Percentiles rank a stretch among this genome's conserved stretches.
Evolutionary conservation across 2,797 vertebrate species (phyloP).

Genomic region (Channa striata): DNA sequence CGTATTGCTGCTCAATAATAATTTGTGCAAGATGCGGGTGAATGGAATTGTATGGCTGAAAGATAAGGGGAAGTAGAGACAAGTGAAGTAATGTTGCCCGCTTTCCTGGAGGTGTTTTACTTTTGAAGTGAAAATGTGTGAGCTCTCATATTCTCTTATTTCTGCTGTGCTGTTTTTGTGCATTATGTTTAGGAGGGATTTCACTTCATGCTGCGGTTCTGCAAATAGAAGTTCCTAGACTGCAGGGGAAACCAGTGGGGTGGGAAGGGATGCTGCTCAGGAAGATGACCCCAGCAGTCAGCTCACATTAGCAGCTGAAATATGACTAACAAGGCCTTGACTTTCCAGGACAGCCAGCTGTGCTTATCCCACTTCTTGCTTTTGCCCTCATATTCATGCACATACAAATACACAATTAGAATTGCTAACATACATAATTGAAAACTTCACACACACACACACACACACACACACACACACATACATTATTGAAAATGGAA

Average conservation of each 20-base stretch:
- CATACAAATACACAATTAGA: slow-evolving; percentile 59
- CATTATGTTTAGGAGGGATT: slow-evolving; percentile 60
- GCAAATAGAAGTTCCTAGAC: slow-evolving; percentile 77
- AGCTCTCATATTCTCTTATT: slow-evolving; percentile 42
- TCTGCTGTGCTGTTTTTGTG: slow-evolving; percentile 50
- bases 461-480: background rate
- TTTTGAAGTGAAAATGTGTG: slow-evolving; percentile 41
- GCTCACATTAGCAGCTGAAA: slow-evolving; percentile 78
- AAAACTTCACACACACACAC: slow-evolving; percentile 9
- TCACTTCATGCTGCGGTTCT: slow-evolving; percentile 71
- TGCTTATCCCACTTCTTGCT: slow-evolving; percentile 48
- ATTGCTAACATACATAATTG: slow-evolving; percentile 50
- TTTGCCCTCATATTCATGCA: slow-evolving; percentile 44
- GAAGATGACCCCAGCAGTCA: slow-evolving; percentile 79
- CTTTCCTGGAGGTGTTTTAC: slow-evolving; percentile 28
- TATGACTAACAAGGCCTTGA: slow-evolving; percentile 74
- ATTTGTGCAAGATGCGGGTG: slow-evolving; percentile 27
- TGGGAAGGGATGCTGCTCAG: slow-evolving; percentile 61
- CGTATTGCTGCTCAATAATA: slow-evolving; percentile 16
- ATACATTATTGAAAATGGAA: slow-evolving; percentile 51
- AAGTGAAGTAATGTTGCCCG: slow-evolving; percentile 2
- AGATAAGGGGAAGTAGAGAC: slow-evolving; percentile 41
- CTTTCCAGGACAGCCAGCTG: slow-evolving; percentile 70
- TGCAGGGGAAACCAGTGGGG: slow-evolving; percentile 75
- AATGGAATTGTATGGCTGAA: slow-evolving; percentile 27